Base-by-base conservation (phyloP, 2,888 invertebrate species). In the Ectemnius lituratus region DNA sequence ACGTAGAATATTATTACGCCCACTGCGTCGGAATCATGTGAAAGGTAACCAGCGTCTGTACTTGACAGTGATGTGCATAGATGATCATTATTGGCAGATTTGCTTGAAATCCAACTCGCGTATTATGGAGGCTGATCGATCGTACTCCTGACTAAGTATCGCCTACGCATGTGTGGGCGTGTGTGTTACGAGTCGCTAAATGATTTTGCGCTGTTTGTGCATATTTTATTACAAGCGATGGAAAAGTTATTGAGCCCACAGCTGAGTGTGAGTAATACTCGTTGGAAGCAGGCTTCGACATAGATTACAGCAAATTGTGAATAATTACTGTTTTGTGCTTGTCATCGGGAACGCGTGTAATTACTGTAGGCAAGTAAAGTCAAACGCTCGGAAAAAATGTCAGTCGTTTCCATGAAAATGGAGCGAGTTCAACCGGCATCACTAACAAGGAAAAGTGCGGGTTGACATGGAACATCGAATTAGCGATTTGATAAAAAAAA, bases 381-480 rank as follows among this genome's bases (percentile, higher is more conserved):
- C 28, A 37, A 3, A 27, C 46, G 18, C 14, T 57, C 61, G n/a
- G 16, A 52, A 13, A 16, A 14, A 16, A 14, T 16, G 52, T 52
- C 8, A 52, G 16, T n/a, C 13, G 52, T 52, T 16, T 13, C 52
- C 16, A 8, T 2, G 63, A 59, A 57, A 46, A 61, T 59, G 65
- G 45, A 59, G 60, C 56, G 59, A 23, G 73, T 23, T 65, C 67
- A 46, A 45, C 70, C 73, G 65, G 75, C 68, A 70, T 75, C 65
- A 67, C 68, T 70, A 69, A 76, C 79, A 67, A 62, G 64, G 68
- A 75, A 75, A 70, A 79, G 73, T 74, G 73, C 67, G 73, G 73
- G 68, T 76, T 71, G 83, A 77, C 79, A 78, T 75, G 70, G 81
- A 75, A 76, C 76, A 78, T 81, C 75, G 73, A 75, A 67, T 68